Conservation (phyloP, 1,140 invertebrate genomes). For the Aricia agestis region DNA sequence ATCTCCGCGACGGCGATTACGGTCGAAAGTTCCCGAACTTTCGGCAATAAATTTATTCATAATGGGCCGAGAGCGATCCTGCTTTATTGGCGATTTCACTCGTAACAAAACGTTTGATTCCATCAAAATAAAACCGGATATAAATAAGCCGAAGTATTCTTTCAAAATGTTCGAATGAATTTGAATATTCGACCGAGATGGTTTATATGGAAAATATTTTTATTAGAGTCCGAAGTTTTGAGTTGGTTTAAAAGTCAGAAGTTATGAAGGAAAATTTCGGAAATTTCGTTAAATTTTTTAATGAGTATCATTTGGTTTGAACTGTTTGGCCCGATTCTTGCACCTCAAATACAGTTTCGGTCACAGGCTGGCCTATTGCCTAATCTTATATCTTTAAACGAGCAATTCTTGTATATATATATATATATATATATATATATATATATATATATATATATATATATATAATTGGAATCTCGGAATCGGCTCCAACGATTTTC, state of each 20-base stretch:
- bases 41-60: slow-evolving; percentile 4
- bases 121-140: background rate
- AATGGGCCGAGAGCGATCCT: background rate
- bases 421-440: no score
- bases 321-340: no score
- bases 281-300: background rate
- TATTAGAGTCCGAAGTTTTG: background rate
- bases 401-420: no score
- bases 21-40: slow-evolving; percentile 3
- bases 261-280: background rate
- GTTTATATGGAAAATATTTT: background rate
- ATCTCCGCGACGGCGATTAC: background rate
- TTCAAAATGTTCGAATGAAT: slow-evolving; percentile 1
- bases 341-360: no score
- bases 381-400: no score
- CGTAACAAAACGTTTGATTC: slow-evolving; percentile 9
- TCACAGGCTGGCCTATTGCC: no score
- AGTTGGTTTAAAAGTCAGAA: background rate
- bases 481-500: no score
- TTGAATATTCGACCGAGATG: background rate
- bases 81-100: slow-evolving; percentile 12
- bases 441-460: no score
- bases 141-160: background rate
- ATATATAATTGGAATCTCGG: no score
- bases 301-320: no score